Conservation (phyloP, 2,888 invertebrate genomes). For the Drosophila kokeensis region DNA sequence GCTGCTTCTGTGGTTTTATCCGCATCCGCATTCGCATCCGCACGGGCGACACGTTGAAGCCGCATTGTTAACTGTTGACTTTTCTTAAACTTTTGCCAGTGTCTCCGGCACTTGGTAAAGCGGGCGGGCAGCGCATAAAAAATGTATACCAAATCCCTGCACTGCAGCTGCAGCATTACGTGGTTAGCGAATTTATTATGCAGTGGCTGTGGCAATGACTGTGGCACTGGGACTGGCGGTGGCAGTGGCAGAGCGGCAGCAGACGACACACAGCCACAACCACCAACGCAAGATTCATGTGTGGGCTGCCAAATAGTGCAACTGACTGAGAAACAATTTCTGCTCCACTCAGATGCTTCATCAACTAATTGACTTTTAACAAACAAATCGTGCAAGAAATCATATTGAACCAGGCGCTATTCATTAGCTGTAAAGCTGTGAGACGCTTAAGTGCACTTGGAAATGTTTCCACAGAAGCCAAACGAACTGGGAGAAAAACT, state of each 20-base stretch:
- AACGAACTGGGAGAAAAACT: neutral
- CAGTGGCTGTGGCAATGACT: conserved; percentile 62
- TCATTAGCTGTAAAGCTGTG: conserved; percentile 64
- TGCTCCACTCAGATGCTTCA: conserved; percentile 36
- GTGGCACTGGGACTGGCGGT: conserved; percentile 6
- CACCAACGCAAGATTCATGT: conserved; percentile 57
- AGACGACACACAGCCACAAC: conserved; percentile 27
- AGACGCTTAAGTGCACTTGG: conserved; percentile 48
- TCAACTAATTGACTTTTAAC: conserved; percentile 79
- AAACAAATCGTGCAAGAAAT: conserved; percentile 81
- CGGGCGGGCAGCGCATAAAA: conserved; percentile 78
- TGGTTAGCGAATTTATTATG: conserved; percentile 85
- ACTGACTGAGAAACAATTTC: conserved; percentile 26
- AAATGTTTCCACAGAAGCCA: conserved; percentile 1
- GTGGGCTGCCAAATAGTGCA: conserved; percentile 29
- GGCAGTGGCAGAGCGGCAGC: conserved; percentile 21
- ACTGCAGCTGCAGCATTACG: conserved; percentile 84
- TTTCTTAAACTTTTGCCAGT: conserved; percentile 78
- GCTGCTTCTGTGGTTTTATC: conserved; percentile 29
- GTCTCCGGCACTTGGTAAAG: conserved; percentile 55
- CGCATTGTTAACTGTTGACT: conserved; percentile 82
- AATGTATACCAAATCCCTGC: conserved; percentile 80
- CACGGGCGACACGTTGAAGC: conserved; percentile 78
- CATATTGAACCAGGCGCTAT: conserved; percentile 73
- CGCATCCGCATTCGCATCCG: conserved; percentile 51